phyloP scores from a whole-genome alignment of 2,888 invertebrate species.

The Drosophila subsilvestris region DNA sequence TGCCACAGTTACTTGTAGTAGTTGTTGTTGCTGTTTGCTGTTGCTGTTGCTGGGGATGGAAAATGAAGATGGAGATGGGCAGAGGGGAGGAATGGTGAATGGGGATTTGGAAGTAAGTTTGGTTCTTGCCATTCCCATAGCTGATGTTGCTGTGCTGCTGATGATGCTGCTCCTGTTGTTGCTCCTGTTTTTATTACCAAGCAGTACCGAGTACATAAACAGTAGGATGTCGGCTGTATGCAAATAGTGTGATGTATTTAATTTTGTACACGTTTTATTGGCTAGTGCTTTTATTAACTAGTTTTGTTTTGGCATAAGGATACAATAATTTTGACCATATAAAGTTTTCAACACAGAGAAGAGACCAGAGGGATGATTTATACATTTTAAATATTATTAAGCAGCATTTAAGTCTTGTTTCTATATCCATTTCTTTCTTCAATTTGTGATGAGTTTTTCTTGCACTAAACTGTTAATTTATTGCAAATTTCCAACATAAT shows the following conservation, averaged over 20 bases:
- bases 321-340: too few relatives aligned
- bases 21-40: constrained; percentile 17
- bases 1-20: constrained; percentile 58
- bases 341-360: too few relatives aligned
- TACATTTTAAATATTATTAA: too few relatives aligned
- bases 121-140: not conserved
- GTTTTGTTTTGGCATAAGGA: not conserved
- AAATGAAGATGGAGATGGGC: not conserved
- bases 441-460: too few relatives aligned
- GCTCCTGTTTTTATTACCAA: not conserved
- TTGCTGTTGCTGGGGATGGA: constrained; percentile 24
- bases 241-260: not conserved
- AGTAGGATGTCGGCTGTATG: not conserved
- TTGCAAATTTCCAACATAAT: too few relatives aligned
- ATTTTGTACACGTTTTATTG: not conserved
- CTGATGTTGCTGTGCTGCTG: not conserved
- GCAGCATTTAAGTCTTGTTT: too few relatives aligned
- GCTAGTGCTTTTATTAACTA: not conserved
- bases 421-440: too few relatives aligned
- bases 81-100: not conserved
- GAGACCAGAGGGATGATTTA: too few relatives aligned
- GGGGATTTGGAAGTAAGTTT: not conserved
- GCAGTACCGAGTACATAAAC: not conserved
- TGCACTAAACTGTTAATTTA: too few relatives aligned
- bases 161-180: not conserved